These are phyloP conservation scores for Cyprinodon brontotheroides DNA, from an alignment of 2,113 vertebrate species.

Conservation along the genomic window DNA sequence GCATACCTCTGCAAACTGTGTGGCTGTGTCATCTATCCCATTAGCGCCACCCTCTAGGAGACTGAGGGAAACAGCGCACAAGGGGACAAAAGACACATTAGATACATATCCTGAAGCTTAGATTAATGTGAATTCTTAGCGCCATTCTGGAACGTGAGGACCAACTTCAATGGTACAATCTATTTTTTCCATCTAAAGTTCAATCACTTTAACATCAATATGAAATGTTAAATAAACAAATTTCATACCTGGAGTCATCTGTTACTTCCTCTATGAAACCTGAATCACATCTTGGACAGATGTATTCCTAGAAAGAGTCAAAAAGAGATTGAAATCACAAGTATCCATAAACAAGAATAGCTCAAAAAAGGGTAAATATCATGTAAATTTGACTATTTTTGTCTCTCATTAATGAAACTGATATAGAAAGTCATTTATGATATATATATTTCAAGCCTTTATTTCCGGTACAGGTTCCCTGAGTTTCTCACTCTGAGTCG, in stretches of 20 bases:
- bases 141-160: constrained; percentile 4
- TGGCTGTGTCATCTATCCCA: constrained; percentile 86
- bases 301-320: constrained; percentile 85
- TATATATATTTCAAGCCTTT: too few relatives aligned
- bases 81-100: constrained; percentile 47
- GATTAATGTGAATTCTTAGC: constrained; percentile 7
- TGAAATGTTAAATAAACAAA: neutral
- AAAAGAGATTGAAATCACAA: constrained; percentile 3
- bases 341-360: neutral
- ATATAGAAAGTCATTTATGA: too few relatives aligned
- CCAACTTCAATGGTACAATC: neutral
- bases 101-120: constrained; percentile 12
- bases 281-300: constrained; percentile 92
- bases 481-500: neutral
- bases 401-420: too few relatives aligned
- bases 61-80: constrained; percentile 73
- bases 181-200: neutral
- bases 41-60: constrained; percentile 87
- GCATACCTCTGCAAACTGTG: constrained; percentile 93
- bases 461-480: too few relatives aligned
- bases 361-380: neutral
- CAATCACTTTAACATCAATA: constrained; percentile 1
- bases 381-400: too few relatives aligned
- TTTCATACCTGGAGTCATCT: constrained; percentile 90
- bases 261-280: constrained; percentile 96